These are phyloP conservation scores for Falco biarmicus DNA, from an alignment of 2,797 vertebrate genomes.

Conservation along the genomic window DNA sequence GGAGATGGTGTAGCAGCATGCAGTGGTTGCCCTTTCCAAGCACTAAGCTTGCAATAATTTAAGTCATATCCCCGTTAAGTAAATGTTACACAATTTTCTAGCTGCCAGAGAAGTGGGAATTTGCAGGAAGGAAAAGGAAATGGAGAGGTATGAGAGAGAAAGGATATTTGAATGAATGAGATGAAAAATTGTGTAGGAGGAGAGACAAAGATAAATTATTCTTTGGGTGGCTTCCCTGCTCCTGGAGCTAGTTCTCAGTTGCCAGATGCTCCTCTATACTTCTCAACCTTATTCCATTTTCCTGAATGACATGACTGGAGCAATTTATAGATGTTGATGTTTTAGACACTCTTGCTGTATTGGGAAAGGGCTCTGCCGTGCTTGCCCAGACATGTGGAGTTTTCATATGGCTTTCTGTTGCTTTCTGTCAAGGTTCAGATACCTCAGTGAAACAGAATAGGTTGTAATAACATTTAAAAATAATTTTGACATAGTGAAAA, in stretches of 20 bases:
- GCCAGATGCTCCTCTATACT: neutral
- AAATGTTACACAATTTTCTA: neutral
- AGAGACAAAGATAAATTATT: neutral
- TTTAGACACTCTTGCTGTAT: neutral
- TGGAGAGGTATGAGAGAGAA: neutral
- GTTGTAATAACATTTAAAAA: neutral
- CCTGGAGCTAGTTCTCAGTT: neutral
- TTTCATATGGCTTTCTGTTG: neutral
- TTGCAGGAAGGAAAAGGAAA: neutral
- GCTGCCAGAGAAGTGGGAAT: neutral
- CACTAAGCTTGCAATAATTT: neutral
- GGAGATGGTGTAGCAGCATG: neutral
- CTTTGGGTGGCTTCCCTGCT: neutral
- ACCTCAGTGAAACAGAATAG: neutral
- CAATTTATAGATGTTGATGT: neutral
- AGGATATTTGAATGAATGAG: neutral
- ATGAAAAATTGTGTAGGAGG: neutral
- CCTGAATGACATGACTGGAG: neutral
- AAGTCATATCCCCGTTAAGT: neutral
- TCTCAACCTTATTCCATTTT: neutral
- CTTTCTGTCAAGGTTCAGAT: neutral
- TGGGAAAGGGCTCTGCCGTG: neutral
- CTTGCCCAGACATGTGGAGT: accelerated
- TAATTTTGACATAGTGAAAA: neutral
- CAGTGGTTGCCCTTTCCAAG: neutral